Conservation (phyloP, 1,140 invertebrate species). For the Panagrolaimus sp. region DNA sequence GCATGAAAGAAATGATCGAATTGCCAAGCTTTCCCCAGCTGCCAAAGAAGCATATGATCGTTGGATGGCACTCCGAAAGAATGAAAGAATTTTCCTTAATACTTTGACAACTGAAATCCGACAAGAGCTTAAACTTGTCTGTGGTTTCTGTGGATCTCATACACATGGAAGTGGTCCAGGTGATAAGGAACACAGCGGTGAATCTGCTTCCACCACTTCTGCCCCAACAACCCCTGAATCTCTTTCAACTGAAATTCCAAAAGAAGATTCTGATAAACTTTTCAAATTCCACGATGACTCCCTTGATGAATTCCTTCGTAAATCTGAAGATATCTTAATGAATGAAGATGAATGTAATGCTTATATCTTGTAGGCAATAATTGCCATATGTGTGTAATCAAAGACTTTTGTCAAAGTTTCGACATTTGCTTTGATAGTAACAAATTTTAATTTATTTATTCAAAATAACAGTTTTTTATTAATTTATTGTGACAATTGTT, state of each 20-base stretch:
- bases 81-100: conserved; percentile 49
- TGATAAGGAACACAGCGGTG: conserved; percentile 6
- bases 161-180: conserved; percentile 18
- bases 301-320: background rate
- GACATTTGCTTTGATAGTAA: no score
- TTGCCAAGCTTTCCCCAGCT: conserved; percentile 40
- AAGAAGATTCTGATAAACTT: background rate
- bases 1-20: conserved; percentile 32
- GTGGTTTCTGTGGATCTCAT: conserved; percentile 38
- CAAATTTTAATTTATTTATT: no score
- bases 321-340: background rate
- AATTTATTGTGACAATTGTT: no score
- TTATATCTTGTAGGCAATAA: no score
- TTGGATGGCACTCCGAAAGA: conserved; percentile 46
- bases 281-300: conserved; percentile 15
- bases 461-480: no score
- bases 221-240: background rate
- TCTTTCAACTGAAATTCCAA: background rate
- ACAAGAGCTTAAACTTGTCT: conserved; percentile 47
- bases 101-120: conserved; percentile 47
- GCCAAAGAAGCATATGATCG: conserved; percentile 49
- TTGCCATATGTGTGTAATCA: no score
- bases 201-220: background rate
- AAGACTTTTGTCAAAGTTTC: no score
- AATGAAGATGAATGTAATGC: conserved; percentile 3